Evolutionary conservation across 2,113 vertebrate genomes (phyloP), one percentile per base, ranked within the genome.

Genomic region (Hyperopisus bebe): DNA sequence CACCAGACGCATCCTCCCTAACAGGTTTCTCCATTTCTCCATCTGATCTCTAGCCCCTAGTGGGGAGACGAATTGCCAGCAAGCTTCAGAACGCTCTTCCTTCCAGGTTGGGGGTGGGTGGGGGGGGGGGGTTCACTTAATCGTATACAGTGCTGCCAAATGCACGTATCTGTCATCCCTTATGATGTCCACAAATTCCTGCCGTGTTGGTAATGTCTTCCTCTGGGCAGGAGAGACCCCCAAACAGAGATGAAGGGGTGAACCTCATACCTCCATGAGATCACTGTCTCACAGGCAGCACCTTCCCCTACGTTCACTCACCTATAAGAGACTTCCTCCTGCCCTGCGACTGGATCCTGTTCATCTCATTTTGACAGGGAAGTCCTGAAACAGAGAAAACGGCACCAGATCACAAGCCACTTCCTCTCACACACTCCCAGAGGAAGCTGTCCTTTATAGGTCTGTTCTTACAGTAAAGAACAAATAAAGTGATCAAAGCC

Each of bases 331-430:
- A 95, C 92, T 96, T 96, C 91, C 95, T 96, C 90, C 96, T 96
- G 93, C 94, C 96, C 92, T 97, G 94, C 92, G 96, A 96, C 94
- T 97, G 96, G 95, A 97, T 97, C 94, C 96, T 96, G 94, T 96
- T 97, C 95, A 97, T 96, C 94, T 97, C 96, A 89, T 96, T 97
- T 94, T 97, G 96, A 95, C 96, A 97, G 89, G 96, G 96, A 94
- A 97, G 96, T 94, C 96, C 96, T 97, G 92, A 93, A 95, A 95
- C 35, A 47, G 24, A 62, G 31, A 89, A 58, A 5, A 62, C 85
- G 5, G 50, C 15, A 62, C 51, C 7, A 1, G 51, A 66, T 62
- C 42, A 46, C 11, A 84, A 17, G 35, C 15, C 15, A 11, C 74
- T 80, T 80, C 19, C 10, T 42, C 87, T n/a, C 87, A 87, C 51